Evolutionary conservation across 1,140 invertebrate genomes (phyloP), one percentile per base, ranked within the genome.

Genomic region (Drosophila mauritiana): DNA sequence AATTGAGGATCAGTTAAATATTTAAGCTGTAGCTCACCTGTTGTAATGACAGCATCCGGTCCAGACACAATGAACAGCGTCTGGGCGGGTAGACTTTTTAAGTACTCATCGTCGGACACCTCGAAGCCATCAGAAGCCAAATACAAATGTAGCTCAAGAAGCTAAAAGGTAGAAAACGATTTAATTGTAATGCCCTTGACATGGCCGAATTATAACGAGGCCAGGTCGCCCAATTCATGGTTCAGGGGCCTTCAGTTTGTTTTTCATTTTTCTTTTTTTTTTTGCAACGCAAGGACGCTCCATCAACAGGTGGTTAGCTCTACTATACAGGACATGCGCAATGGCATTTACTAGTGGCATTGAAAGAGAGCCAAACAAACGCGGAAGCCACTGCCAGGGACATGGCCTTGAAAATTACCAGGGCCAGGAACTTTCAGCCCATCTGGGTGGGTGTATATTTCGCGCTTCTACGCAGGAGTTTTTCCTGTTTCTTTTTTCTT

Each of bases 31-130:
- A 4, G 88, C 85, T 90, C 93, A 96, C 95, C 95, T 81, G 94
- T 95, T 84, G 94, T 95, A 75, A 95, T 93, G 67, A 95, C 93
- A 77, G 93, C 94, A 70, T 95, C 94, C 54, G 93, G 93, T 67
- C 93, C 94, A 70, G 95, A 94, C 48, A 95, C 91, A 59, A 97
- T 94, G 12, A 97, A 93, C 5, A 96, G 93, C 0, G 95, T 96
- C 83, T 97, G 96, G 1, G 95, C 92, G 27, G 95, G 94, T 55
- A 97, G 82, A 1, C 95, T 96, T 43, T 93, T 89, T 76, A 97
- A 95, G 84, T 97, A 97, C 3, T 96, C 95, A 40, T 97, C 95
- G 73, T 94, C 94, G 49, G 96, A 95, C 25, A 97, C 94, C 65
- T 94, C 93, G 17, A 96, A 96, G 40, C 96, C 96, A 92, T 97